phyloP scores from a whole-genome alignment of 2,113 vertebrate genomes.

The Pseudorasbora parva region DNA sequence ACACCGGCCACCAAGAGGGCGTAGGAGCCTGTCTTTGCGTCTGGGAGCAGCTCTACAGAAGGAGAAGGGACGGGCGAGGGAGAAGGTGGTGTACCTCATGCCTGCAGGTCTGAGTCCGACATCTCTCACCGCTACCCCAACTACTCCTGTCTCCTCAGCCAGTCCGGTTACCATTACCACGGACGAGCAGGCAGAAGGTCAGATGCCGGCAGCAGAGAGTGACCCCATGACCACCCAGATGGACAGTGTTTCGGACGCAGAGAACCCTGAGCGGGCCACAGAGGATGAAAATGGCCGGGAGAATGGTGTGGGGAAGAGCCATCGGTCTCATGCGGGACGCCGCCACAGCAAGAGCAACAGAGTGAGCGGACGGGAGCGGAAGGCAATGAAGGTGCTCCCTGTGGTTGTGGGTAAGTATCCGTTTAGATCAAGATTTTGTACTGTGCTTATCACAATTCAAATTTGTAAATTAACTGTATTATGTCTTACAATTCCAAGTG shows the following conservation, averaged over 20 bases:
- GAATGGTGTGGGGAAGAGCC: conserved; percentile 61
- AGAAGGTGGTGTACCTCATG: conserved; percentile 59
- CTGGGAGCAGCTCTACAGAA: conserved; percentile 57
- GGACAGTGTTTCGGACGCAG: conserved; percentile 70
- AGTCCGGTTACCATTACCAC: conserved; percentile 33
- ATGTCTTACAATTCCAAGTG: no score
- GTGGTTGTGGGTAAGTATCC: conserved; percentile 74
- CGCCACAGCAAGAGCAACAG: conserved; percentile 70
- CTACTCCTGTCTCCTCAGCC: conserved; percentile 26
- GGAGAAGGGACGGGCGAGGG: conserved; percentile 50
- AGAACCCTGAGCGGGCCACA: conserved; percentile 57
- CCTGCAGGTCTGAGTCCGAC: conserved; percentile 60
- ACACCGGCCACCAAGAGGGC: conserved; percentile 19
- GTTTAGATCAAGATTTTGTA: not conserved
- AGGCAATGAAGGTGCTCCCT: conserved; percentile 78
- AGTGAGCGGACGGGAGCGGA: conserved; percentile 74
- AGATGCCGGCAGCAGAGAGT: conserved; percentile 47
- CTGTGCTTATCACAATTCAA: not conserved
- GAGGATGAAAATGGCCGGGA: conserved; percentile 44
- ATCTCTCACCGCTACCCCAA: conserved; percentile 45
- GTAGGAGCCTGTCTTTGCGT: conserved; percentile 61
- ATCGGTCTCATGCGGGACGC: conserved; percentile 33
- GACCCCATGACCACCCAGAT: conserved; percentile 68
- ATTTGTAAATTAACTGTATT: not conserved
- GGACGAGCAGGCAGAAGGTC: conserved; percentile 49